Percentiles rank a stretch among this genome's conserved stretches.
Evolutionary conservation across 2,797 vertebrate species (phyloP).

Genomic region (Psittacula derbiana): DNA sequence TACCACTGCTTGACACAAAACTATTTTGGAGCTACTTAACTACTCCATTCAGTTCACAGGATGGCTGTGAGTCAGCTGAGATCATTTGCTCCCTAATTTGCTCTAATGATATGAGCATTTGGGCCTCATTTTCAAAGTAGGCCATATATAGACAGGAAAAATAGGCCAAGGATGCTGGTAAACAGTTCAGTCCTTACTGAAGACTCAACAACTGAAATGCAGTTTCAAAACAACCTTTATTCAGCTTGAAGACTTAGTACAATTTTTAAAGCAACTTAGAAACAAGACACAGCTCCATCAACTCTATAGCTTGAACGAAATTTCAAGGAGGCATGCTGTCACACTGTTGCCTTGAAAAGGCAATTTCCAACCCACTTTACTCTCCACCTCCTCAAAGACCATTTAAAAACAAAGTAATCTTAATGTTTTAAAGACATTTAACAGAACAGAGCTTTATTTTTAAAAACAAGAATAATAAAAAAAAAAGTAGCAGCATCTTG

Average conservation of each 20-base stretch:
- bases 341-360: conserved; percentile 77
- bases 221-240: conserved; percentile 91
- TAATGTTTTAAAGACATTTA: conserved; percentile 80
- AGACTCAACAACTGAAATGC: conserved; percentile 32
- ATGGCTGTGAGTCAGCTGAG: background rate
- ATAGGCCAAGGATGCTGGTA: background rate
- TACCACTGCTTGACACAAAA: background rate
- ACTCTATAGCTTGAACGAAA: conserved; percentile 81
- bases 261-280: conserved; percentile 89
- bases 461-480: conserved; percentile 73
- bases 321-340: conserved; percentile 77
- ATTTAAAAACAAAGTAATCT: conserved; percentile 75
- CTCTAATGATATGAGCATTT: background rate
- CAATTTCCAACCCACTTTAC: conserved; percentile 74
- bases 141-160: background rate
- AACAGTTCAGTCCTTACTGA: background rate
- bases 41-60: background rate
- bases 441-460: conserved; percentile 76
- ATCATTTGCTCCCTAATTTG: background rate
- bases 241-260: conserved; percentile 93
- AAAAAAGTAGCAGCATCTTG: conserved; percentile 83
- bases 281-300: conserved; percentile 86
- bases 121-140: background rate
- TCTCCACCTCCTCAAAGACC: conserved; percentile 74
- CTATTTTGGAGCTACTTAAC: background rate